phyloP scores from a whole-genome alignment of 2,888 invertebrate species.

The Caenorhabditis plicata region DNA sequence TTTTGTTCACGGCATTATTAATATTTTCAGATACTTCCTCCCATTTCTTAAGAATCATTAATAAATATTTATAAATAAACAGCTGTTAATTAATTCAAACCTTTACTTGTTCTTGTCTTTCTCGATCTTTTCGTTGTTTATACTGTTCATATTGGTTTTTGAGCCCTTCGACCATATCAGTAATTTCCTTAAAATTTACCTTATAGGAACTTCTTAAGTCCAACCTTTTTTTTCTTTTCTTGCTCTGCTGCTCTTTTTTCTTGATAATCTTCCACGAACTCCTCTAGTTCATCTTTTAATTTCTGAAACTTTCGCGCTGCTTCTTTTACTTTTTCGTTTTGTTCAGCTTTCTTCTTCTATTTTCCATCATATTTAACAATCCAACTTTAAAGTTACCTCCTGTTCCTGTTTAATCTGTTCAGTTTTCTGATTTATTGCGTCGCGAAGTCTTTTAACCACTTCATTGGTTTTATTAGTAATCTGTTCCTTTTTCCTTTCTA shows the following conservation, averaged over 20 bases:
- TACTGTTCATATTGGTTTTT: conserved; percentile 14
- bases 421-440: conserved; percentile 24
- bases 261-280: conserved; percentile 7
- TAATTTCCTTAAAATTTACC: conserved; percentile 17
- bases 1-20: conserved; percentile 21
- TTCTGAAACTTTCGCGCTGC: conserved; percentile 21
- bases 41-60: conserved; percentile 17
- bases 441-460: conserved; percentile 5
- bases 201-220: background rate
- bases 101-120: conserved; percentile 18
- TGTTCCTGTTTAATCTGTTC: conserved; percentile 19
- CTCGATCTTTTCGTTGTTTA: conserved; percentile 18
- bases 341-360: conserved; percentile 14
- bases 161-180: conserved; percentile 16
- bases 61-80: background rate
- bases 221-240: conserved; percentile 20
- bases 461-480: conserved; percentile 13
- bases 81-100: conserved; percentile 1
- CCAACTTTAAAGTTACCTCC: conserved; percentile 1
- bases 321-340: conserved; percentile 22
- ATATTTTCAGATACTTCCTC: conserved; percentile 26
- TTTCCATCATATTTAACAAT: background rate
- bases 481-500: conserved; percentile 8
- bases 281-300: conserved; percentile 16
- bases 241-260: conserved; percentile 17